phyloP scores from a whole-genome alignment of 2,888 invertebrate species.

The Drosophila algonquin region DNA sequence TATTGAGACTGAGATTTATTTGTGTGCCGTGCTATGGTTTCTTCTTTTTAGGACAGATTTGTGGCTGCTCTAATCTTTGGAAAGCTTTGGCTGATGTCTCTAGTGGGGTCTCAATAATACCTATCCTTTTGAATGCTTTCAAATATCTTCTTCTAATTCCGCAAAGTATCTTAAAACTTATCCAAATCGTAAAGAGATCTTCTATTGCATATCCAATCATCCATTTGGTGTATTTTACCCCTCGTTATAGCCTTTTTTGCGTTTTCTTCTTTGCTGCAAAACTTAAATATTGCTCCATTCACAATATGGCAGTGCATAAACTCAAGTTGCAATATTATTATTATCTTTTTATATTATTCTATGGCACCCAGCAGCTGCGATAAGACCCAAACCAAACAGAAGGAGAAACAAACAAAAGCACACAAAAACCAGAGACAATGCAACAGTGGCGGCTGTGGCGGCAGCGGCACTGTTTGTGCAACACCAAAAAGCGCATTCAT shows the following conservation, averaged over 20 bases:
- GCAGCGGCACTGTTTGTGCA: slow-evolving; percentile 54
- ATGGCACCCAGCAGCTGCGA: slow-evolving; percentile 30
- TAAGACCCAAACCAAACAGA: slow-evolving; percentile 16
- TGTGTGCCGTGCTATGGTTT: neutral
- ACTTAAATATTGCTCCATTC: slow-evolving; percentile 29
- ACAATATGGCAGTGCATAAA: slow-evolving; percentile 33
- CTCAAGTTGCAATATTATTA: slow-evolving; percentile 36
- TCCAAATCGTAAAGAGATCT: neutral
- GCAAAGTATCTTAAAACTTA: neutral
- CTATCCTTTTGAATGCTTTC: no score
- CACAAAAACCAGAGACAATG: slow-evolving; percentile 30
- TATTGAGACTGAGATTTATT: no score
- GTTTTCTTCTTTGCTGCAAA: neutral
- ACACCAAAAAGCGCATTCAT: slow-evolving; percentile 64
- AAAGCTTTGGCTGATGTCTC: no score
- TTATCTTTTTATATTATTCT: slow-evolving; percentile 31
- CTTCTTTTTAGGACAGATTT: neutral
- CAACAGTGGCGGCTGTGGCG: slow-evolving; percentile 47
- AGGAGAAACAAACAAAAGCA: slow-evolving; percentile 12
- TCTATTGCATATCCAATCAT: neutral
- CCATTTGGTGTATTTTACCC: neutral
- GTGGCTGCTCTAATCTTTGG: no score
- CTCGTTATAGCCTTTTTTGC: neutral
- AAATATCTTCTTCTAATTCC: no score
- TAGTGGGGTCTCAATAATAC: no score